Percentiles rank a stretch among this genome's conserved stretches.
Evolutionary conservation across 2,888 invertebrate genomes (phyloP).

Genomic region (Ectropis crepuscularia): DNA sequence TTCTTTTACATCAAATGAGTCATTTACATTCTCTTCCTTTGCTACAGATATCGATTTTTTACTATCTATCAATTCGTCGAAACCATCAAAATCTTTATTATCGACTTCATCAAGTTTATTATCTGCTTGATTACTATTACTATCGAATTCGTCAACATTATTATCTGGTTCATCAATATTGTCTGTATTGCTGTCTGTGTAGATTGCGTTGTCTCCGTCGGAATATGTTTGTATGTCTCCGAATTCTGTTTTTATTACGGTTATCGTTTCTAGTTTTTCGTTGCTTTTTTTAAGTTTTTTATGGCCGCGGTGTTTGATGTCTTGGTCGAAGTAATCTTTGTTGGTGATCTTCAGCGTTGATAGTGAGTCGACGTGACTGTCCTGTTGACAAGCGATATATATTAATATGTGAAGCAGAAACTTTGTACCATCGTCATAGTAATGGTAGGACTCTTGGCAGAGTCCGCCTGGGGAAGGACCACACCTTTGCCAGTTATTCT

Average conservation of each 20-base stretch:
- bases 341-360: conserved; percentile 30
- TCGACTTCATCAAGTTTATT: not conserved
- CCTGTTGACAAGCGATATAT: conserved; percentile 21
- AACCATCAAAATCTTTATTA: not conserved
- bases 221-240: conserved; percentile 17
- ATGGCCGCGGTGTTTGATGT: conserved; percentile 19
- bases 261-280: not conserved
- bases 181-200: conserved; percentile 10
- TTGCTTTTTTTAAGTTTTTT: conserved; percentile 20
- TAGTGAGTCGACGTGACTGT: conserved; percentile 15
- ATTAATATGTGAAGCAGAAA: not conserved
- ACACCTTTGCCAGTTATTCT: too few species aligned
- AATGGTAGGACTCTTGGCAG: too few species aligned
- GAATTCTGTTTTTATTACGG: conserved; percentile 25
- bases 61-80: not conserved
- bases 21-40: conserved; percentile 13
- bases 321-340: conserved; percentile 32
- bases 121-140: conserved; percentile 1
- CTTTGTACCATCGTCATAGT: not conserved
- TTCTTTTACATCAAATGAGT: conserved; percentile 11
- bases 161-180: not conserved
- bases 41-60: conserved; percentile 6
- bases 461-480: too few species aligned
- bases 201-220: conserved; percentile 15
- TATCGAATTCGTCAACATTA: not conserved